These are phyloP conservation scores for Aromia moschata DNA, from an alignment of 2,888 invertebrate species.

Conservation along the genomic window DNA sequence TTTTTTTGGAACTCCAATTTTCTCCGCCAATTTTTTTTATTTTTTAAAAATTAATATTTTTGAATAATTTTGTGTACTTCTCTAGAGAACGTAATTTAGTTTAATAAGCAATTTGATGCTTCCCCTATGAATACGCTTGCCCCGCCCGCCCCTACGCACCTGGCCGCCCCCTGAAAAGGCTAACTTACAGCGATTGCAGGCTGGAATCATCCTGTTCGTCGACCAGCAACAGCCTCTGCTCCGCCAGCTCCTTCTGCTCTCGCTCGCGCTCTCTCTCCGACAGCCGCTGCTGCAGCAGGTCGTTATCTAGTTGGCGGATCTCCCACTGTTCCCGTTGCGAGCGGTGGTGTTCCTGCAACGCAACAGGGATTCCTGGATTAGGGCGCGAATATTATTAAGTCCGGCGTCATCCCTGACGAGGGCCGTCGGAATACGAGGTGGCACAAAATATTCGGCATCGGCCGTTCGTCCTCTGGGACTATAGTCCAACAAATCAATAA, in stretches of 20 bases:
- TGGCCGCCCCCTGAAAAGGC: too few species aligned
- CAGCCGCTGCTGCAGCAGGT: conserved; percentile 70
- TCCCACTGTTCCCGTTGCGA: conserved; percentile 70
- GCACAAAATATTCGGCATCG: too few species aligned
- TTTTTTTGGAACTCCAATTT: too few species aligned
- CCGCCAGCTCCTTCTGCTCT: conserved; percentile 67
- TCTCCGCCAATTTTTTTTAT: too few species aligned
- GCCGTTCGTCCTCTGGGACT: too few species aligned
- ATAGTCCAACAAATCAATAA: too few species aligned
- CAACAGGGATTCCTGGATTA: conserved; percentile 18
- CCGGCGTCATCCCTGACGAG: conserved; percentile 2
- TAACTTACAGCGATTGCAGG: conserved; percentile 58
- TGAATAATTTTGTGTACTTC: too few species aligned
- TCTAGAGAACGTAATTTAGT: too few species aligned
- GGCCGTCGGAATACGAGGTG: too few species aligned
- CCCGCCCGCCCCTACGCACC: too few species aligned
- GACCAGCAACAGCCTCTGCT: conserved; percentile 51
- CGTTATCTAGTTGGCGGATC: conserved; percentile 68
- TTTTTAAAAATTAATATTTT: too few species aligned
- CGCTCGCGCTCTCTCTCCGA: conserved; percentile 69
- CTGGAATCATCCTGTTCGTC: conserved; percentile 53
- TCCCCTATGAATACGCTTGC: not conserved
- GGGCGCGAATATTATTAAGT: not conserved
- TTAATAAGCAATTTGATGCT: too few species aligned
- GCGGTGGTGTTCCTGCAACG: conserved; percentile 65